Base-by-base conservation (phyloP, 2,888 invertebrate species). In the Rhamnusium bicolor region DNA sequence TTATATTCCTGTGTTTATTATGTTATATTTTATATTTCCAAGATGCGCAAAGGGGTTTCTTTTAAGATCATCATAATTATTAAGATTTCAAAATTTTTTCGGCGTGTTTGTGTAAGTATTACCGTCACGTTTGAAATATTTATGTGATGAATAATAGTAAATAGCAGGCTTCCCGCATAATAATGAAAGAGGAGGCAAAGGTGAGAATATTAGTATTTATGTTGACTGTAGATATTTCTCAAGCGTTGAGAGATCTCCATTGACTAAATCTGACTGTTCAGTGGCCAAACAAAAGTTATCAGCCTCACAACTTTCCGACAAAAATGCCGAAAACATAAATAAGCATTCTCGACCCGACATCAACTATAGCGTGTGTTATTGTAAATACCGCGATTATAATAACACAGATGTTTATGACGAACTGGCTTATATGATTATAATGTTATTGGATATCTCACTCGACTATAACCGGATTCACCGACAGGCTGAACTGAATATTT, bases 281-380 rank as follows among this genome's bases (percentile, higher is more conserved):
- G 75, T 75, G 75, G 74, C 77, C 76, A 73, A 79, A 79, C 77
- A 77, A 79, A 79, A 75, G 76, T 74, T 73, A 71, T 65, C 72
- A 69, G 73, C 73, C 73, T 80, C 78, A 81, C 81, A 78, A 79
- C 77, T 72, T 69, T 73, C 82, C 83, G 83, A 84, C 83, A 84
- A 83, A 84, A 81, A 83, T 75, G 80, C 83, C 84, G 84, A 82
- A 83, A 82, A 81, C 84, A 84, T 84, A 84, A 84, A 84, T 82
- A 81, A 82, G 77, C 79, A 72, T 79, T 78, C 75, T 74, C 66
- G 74, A 71, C 62, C 73, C 74, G 73, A 75, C 66, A 66, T 72
- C 73, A 53, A 70, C 73, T 72, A 71, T 74, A 70, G 66, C 77
- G 74, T 79, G 78, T 79, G 80, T 81, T 81, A 79, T 79, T 81